Percentiles rank a stretch among this genome's conserved stretches.
Evolutionary conservation across 2,113 vertebrate species (phyloP).

Genomic region (Mionectes macconnelli): DNA sequence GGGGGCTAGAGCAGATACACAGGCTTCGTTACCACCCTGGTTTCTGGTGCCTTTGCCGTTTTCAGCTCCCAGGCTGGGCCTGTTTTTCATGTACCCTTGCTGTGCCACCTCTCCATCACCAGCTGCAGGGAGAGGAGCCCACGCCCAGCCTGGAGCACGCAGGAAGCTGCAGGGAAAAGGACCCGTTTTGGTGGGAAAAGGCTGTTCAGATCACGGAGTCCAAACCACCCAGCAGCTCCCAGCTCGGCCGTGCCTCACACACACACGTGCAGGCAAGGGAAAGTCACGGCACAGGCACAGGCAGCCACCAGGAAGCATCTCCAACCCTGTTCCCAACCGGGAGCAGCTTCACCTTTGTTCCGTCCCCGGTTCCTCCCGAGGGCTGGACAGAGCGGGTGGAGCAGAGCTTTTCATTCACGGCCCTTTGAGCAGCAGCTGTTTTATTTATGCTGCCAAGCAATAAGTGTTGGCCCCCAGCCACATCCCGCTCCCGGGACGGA

Average conservation of each 20-base stretch:
- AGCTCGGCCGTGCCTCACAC: neutral
- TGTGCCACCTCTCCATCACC: fast-evolving
- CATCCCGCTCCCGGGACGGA: neutral
- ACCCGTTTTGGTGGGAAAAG: neutral
- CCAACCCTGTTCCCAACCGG: neutral
- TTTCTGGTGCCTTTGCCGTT: neutral
- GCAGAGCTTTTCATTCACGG: neutral
- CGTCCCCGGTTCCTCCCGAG: neutral
- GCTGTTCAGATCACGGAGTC: neutral
- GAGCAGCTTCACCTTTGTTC: neutral
- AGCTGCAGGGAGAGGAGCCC: neutral
- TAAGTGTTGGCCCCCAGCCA: neutral
- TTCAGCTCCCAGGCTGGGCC: neutral
- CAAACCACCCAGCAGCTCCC: neutral
- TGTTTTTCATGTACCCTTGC: neutral
- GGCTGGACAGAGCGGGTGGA: neutral
- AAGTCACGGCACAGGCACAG: neutral
- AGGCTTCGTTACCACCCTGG: neutral
- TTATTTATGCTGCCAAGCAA: constrained; percentile 17
- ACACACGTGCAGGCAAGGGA: neutral
- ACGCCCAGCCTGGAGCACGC: neutral
- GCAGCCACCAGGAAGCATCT: neutral
- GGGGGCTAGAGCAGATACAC: neutral
- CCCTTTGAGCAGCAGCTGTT: constrained; percentile 12
- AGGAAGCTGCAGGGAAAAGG: neutral